Percentiles rank a stretch among this genome's conserved stretches.
phyloP scores from a whole-genome alignment of 1,140 invertebrate genomes.

The Drosophila repleta region DNA sequence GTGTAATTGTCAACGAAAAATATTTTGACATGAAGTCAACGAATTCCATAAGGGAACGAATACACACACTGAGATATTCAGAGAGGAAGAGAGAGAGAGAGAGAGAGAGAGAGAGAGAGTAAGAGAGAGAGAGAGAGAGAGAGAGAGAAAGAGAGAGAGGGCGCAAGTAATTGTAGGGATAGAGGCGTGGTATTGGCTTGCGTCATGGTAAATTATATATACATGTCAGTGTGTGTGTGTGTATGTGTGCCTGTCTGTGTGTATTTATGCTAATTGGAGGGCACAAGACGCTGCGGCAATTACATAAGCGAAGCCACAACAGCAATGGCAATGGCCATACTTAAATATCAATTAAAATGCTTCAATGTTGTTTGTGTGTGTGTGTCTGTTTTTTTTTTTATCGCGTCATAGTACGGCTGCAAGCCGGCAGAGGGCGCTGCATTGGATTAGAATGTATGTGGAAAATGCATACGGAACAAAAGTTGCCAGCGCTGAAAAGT shows the following conservation, averaged over 20 bases:
- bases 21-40: slow-evolving; percentile 40
- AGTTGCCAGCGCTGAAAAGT: slow-evolving; percentile 20
- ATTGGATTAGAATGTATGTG: slow-evolving; percentile 46
- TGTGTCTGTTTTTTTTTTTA: background rate
- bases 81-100: background rate
- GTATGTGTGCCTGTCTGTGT: too few relatives aligned
- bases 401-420: background rate
- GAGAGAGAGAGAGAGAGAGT: background rate
- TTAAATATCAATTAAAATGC: slow-evolving; percentile 77
- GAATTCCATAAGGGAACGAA: slow-evolving; percentile 39
- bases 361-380: slow-evolving; percentile 21
- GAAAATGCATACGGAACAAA: slow-evolving; percentile 66
- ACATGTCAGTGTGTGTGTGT: background rate
- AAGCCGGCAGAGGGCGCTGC: slow-evolving; percentile 12
- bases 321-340: slow-evolving; percentile 41
- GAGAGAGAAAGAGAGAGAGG: too few relatives aligned
- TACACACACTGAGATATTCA: background rate
- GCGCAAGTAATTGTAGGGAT: background rate
- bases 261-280: slow-evolving; percentile 53
- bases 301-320: slow-evolving; percentile 29
- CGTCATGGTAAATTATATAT: slow-evolving; percentile 60
- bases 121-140: too few relatives aligned
- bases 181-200: slow-evolving; percentile 32
- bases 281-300: slow-evolving; percentile 59
- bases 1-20: slow-evolving; percentile 66